Evolutionary conservation across 2,888 invertebrate species (phyloP).

Genomic region (Drosophila picticornis): DNA sequence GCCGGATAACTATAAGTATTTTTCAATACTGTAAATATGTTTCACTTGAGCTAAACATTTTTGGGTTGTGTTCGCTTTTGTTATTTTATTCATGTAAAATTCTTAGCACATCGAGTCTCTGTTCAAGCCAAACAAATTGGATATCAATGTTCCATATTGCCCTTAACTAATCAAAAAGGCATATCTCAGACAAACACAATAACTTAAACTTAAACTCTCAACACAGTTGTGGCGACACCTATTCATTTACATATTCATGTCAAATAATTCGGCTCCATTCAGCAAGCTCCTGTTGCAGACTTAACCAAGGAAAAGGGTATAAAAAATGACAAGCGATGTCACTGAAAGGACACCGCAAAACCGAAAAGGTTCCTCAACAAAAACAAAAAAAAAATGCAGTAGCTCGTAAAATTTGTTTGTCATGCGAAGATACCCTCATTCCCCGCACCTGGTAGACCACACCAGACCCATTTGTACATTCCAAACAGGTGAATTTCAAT

Average conservation of each 20-base stretch:
- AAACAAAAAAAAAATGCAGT: constrained; percentile 16
- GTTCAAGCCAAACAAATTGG: background rate
- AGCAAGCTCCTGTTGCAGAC: background rate
- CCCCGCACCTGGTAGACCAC: background rate
- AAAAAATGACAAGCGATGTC: constrained; percentile 24
- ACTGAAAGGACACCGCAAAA: constrained; percentile 12
- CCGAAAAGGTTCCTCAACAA: background rate
- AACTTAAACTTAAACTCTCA: background rate
- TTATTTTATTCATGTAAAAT: background rate
- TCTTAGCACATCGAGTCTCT: background rate
- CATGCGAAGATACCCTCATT: background rate
- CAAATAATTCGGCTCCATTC: background rate
- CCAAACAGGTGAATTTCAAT: constrained; percentile 35
- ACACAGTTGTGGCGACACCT: background rate
- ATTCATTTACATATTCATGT: constrained; percentile 5
- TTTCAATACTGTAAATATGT: background rate
- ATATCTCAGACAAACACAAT: background rate
- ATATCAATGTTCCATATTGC: background rate
- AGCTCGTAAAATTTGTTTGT: constrained; percentile 35
- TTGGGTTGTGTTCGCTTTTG: background rate
- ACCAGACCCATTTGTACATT: background rate
- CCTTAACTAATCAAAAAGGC: background rate
- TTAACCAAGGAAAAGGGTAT: background rate
- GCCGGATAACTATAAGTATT: background rate
- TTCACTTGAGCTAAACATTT: background rate